Base-by-base conservation (phyloP, 2,113 vertebrate species). In the Coptodon rendalli region DNA sequence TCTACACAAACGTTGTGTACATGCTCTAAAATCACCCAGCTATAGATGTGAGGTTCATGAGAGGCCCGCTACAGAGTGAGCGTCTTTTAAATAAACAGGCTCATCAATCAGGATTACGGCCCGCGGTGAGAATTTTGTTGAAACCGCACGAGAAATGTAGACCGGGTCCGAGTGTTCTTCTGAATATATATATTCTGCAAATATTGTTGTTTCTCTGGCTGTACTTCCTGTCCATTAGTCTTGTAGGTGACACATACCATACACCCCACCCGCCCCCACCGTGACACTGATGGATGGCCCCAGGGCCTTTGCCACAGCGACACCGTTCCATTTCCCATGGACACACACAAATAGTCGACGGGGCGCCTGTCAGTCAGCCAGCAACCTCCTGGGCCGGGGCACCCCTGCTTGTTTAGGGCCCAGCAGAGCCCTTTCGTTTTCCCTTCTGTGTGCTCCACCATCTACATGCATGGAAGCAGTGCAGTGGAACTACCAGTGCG, bases 221-320 rank as follows among this genome's bases (percentile, higher is more conserved):
- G 94, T 96, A 96, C 94, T 96, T 97, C 96, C 96, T 97, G 96
- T 95, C 95, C 96, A 96, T 97, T 97, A 96, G 95, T 97, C 96
- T 96, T 96, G 87, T 89, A 91, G 89, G 94, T 95, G 96, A 96
- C 95, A 95, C 95, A 95, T 95, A 94, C 92, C 93, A 93, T 86
- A 92, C 83, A 90, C 88, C 88, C 89, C 88, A 24, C 66, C 38
- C 66, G 5, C 66, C 66, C 38, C 59, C 85, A 84, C 85, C 68
- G n/a, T 95, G 96, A 96, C 96, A 96, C 96, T 97, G 96, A 97
- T 97, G 96, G 94, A 97, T 97, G 94, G 95, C 94, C 91, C 89
- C 90, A 34, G 93, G 91, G 91, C 96, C 89, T 90, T 95, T 91
- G 93, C 93, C 36, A 52, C 93, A 85, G 91, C 85, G 94, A 95